These are phyloP conservation scores for Macrophya alboannulata DNA, from an alignment of 2,888 invertebrate genomes.

Conservation along the genomic window DNA sequence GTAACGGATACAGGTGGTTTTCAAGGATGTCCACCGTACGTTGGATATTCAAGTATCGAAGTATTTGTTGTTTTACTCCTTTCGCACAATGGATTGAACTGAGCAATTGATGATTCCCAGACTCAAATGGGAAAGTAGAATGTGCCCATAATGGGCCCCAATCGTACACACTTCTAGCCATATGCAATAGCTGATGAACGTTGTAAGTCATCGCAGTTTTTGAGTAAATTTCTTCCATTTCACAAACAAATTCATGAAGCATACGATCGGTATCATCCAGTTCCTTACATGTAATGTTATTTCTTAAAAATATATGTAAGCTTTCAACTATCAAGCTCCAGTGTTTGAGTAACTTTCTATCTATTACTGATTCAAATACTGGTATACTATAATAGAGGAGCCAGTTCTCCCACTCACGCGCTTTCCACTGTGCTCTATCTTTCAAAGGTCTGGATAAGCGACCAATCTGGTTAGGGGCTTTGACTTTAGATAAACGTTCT, in stretches of 20 bases:
- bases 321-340: background rate
- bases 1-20: background rate
- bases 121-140: background rate
- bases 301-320: background rate
- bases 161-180: background rate
- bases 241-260: too few relatives aligned
- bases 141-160: background rate
- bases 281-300: background rate
- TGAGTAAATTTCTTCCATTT: too few relatives aligned
- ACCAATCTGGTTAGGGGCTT: background rate
- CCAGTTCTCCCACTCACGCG: too few relatives aligned
- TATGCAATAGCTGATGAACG: too few relatives aligned
- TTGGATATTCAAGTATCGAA: background rate
- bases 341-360: background rate
- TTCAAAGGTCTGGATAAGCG: background rate
- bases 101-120: constrained; percentile 1
- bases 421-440: background rate
- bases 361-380: background rate
- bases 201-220: too few relatives aligned
- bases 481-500: background rate
- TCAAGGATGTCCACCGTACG: background rate
- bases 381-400: background rate
- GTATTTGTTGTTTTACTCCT: background rate
- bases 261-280: too few relatives aligned
- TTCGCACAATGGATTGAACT: background rate